phyloP scores from a whole-genome alignment of 2,797 vertebrate genomes.

The Myiothlypis chrysogaster region DNA sequence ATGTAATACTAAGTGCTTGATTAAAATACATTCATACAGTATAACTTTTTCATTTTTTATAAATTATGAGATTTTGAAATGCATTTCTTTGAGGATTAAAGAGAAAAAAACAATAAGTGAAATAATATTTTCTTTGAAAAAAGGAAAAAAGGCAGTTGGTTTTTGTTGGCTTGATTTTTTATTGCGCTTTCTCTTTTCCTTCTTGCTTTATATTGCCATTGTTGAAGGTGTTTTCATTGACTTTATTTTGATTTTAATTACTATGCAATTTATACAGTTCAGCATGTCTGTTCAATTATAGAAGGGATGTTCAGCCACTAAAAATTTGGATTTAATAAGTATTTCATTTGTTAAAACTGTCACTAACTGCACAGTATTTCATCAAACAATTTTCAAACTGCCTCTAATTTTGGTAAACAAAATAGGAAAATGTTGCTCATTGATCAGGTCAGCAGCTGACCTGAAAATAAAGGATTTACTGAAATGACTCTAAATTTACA shows the following conservation, averaged over 20 bases:
- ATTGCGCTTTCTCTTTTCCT: background rate
- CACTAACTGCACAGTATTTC: background rate
- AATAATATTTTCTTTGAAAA: background rate
- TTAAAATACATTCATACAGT: background rate
- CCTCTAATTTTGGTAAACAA: background rate
- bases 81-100: background rate
- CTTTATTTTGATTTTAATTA: background rate
- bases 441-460: background rate
- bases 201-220: background rate
- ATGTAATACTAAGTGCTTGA: background rate
- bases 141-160: background rate
- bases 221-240: background rate
- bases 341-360: background rate
- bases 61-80: background rate
- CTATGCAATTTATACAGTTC: background rate
- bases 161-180: background rate
- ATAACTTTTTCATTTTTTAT: background rate
- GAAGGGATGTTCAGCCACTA: background rate
- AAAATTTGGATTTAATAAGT: background rate
- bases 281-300: background rate
- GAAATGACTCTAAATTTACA: background rate
- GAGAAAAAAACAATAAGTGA: background rate
- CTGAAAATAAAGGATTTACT: background rate
- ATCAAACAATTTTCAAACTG: background rate
- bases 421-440: background rate